Base-by-base conservation (phyloP, 2,113 vertebrate species). In the Craseonycteris thonglongyai region DNA sequence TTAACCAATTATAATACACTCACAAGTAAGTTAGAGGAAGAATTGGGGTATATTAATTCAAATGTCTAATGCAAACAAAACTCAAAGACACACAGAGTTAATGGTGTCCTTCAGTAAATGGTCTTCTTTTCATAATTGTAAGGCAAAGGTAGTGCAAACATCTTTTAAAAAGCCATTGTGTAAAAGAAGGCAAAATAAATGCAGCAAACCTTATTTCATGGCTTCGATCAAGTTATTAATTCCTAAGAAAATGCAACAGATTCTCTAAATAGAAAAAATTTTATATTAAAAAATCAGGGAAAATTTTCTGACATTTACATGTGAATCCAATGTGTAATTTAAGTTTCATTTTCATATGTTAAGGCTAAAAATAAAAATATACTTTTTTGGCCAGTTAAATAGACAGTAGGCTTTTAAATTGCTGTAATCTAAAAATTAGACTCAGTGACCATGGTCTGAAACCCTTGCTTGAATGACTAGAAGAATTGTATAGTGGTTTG, bases 151-250 rank as follows among this genome's bases (percentile, higher is more conserved):
- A 63, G 24, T 38, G 54, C 28, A 42, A 10, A 63, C 10, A 74
- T 21, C 56, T 66, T 18, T 76, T 33, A 38, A 74, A 72, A 87
- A 66, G 28, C 35, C 54, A 54, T 65, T 40, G 28, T 65, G 28
- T 74, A 40, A 89, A 82, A 58, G 78, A 66, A 72, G 38, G 40
- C 68, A 80, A 45, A n/a, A 19, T 61, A 78, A 71, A 63, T 18
- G 5, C 42, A 83, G 30, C 26, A 92, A 82, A 56, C 13, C 22
- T 85, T 42, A 90, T 79, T 69, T 84, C 19, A 33, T 59, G 63
- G 30, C 19, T 92, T 87, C 65, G 28, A 90, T 94, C 56, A 87
- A 87, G 26, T 79, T 94, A 84, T 51, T 71, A 40, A 66, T 95
- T 92, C 59, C 45, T 89, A 35, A 40, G 47, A 76, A 88, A 92